These are phyloP conservation scores for Andrena hattorfiana DNA, from an alignment of 2,888 invertebrate species.

Conservation along the genomic window DNA sequence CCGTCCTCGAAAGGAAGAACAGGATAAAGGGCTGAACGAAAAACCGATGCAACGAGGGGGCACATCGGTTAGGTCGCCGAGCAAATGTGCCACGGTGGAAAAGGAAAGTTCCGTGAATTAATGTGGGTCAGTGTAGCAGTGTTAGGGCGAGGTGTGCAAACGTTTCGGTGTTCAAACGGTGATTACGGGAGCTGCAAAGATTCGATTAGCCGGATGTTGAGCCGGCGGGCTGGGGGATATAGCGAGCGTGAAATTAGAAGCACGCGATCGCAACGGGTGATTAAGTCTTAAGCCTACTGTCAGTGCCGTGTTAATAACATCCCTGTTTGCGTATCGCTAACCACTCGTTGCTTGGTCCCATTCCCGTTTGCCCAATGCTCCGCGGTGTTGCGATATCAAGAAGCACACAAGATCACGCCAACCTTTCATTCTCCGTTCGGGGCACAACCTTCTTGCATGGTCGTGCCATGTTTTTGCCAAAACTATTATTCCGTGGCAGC, in stretches of 20 bases:
- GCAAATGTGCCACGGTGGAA: slow-evolving; percentile 16
- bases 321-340: slow-evolving; percentile 64
- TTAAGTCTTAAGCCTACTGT: slow-evolving; percentile 73
- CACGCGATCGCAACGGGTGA: slow-evolving; percentile 77
- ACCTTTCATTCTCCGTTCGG: slow-evolving; percentile 4
- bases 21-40: slow-evolving; percentile 8
- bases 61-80: neutral
- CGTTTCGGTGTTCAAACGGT: slow-evolving; percentile 62
- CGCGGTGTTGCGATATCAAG: slow-evolving; percentile 12
- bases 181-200: slow-evolving; percentile 70
- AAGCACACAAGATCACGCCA: slow-evolving; percentile 8
- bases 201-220: slow-evolving; percentile 72
- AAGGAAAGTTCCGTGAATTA: slow-evolving; percentile 38
- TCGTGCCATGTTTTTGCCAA: neutral
- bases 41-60: slow-evolving; percentile 14
- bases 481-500: neutral
- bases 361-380: slow-evolving; percentile 24
- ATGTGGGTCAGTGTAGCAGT: slow-evolving; percentile 60
- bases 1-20: neutral
- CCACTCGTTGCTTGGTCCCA: slow-evolving; percentile 21
- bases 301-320: slow-evolving; percentile 69
- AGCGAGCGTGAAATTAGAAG: slow-evolving; percentile 77
- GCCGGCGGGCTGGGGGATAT: slow-evolving; percentile 57
- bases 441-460: neutral
- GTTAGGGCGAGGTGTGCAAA: slow-evolving; percentile 40